These are phyloP conservation scores for Cinclus mexicanus DNA, from an alignment of 2,113 vertebrate species.

Conservation along the genomic window DNA sequence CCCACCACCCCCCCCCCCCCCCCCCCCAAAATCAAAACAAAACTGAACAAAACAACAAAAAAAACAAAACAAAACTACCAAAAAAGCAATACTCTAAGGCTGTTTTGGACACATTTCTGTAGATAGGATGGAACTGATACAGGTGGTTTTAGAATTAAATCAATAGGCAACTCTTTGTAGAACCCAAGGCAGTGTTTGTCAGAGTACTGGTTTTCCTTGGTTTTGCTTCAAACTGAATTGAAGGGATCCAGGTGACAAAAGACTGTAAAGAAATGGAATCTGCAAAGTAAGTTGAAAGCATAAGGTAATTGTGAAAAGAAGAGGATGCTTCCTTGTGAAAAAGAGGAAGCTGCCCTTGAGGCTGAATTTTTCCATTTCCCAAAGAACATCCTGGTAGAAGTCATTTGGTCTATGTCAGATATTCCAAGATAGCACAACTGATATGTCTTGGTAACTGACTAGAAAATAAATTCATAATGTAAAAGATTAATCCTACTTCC, in stretches of 20 bases:
- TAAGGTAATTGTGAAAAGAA: background rate
- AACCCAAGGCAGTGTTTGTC: background rate
- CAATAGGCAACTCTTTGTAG: background rate
- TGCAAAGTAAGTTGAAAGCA: background rate
- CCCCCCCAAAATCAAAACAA: too few species aligned
- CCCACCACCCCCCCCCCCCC: too few species aligned
- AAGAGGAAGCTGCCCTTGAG: background rate
- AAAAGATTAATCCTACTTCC: background rate
- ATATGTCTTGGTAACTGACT: background rate
- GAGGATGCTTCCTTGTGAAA: background rate
- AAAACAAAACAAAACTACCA: rapidly evolving
- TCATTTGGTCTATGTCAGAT: background rate
- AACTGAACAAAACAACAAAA: too few species aligned
- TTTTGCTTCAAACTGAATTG: background rate
- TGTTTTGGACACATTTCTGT: background rate
- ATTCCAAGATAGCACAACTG: background rate
- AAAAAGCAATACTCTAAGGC: background rate
- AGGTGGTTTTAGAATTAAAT: background rate
- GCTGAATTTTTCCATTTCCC: background rate
- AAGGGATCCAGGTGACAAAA: background rate
- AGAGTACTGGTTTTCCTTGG: background rate
- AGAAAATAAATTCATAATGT: background rate
- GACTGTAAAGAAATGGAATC: background rate
- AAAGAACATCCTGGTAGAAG: background rate
- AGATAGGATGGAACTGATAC: background rate